Base-by-base conservation (phyloP, 2,113 vertebrate species). In the Misgurnus mizolepis region DNA sequence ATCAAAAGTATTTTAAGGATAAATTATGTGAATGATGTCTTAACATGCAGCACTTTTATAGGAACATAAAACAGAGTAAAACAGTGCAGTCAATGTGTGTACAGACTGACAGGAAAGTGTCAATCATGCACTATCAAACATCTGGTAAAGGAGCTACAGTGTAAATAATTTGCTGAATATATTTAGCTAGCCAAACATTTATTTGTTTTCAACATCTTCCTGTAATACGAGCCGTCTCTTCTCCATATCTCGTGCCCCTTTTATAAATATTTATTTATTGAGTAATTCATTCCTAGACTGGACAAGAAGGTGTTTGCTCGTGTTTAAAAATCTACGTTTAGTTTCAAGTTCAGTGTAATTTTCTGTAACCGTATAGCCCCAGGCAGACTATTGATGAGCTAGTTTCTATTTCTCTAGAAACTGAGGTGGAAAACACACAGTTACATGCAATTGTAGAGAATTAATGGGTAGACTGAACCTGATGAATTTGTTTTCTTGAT, bases 401-500 rank as follows among this genome's bases (percentile, higher is more conserved):
- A 58, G 11, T 62, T 64, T 45, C 60, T 62, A 34, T 39, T 75
- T 75, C 56, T 17, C 56, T 14, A 58, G 34, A 40, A 17, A 7
- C 7, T 17, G 11, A 62, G 56, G 7, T 27, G 41, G 0, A 74
- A 74, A 74, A 27, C 53, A 1, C 40, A 27, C 4, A 27, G 41
- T 4, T 58, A 58, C 39, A 6, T 72, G 10, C 68, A 55, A 18
- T 56, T 22, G 18, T 56, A 27, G 39, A 60, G 55, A 60, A 22
- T 45, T 60, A 60, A 73, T 73, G 45, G 70, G 40, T 45, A 60
- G n/a, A 22, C 55, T 43, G 70, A 60, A n/a, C 18, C 40, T 60
- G 55, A 60, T 73, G n/a, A 43, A 22, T 41, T 18, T 43, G 71
- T 73, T 73, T 73, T 60, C 40, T 75, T 61, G 62, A 41, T 61